These are phyloP conservation scores for Prietella phreatophila DNA, from an alignment of 2,113 vertebrate species.

Conservation along the genomic window DNA sequence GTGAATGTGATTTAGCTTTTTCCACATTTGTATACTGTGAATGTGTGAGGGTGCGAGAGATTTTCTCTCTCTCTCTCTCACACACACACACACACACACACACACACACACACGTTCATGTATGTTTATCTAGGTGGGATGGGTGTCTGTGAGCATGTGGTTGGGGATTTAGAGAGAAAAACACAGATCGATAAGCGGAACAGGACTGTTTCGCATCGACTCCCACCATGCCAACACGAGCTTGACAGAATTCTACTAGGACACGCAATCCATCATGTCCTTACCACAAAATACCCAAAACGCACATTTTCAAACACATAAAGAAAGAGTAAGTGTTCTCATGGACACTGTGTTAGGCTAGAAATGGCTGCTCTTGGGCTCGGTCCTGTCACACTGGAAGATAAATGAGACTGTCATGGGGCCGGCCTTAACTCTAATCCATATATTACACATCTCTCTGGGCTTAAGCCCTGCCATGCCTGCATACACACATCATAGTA, in stretches of 20 bases:
- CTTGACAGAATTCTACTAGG: constrained; percentile 24
- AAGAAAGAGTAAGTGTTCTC: constrained; percentile 17
- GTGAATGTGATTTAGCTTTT: background rate
- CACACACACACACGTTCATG: background rate
- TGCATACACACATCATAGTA: constrained; percentile 43
- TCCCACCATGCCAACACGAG: constrained; percentile 2
- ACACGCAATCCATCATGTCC: constrained; percentile 35
- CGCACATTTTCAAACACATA: constrained; percentile 15
- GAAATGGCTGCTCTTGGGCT: constrained; percentile 16
- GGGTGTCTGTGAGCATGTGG: background rate
- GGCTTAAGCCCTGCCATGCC: constrained; percentile 30
- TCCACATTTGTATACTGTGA: background rate
- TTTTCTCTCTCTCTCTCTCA: background rate
- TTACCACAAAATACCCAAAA: constrained; percentile 1
- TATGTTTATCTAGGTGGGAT: background rate
- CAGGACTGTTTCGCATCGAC: constrained; percentile 1
- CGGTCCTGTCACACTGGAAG: constrained; percentile 39
- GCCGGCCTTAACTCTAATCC: constrained; percentile 43
- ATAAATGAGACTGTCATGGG: constrained; percentile 44
- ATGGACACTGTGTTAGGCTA: constrained; percentile 29
- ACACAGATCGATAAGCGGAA: constrained; percentile 5
- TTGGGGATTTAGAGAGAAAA: constrained; percentile 16
- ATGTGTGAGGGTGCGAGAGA: background rate
- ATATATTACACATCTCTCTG: constrained; percentile 39
- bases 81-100: background rate